Evolutionary conservation across 2,797 vertebrate genomes (phyloP).

Genomic region (Streptopelia turtur): DNA sequence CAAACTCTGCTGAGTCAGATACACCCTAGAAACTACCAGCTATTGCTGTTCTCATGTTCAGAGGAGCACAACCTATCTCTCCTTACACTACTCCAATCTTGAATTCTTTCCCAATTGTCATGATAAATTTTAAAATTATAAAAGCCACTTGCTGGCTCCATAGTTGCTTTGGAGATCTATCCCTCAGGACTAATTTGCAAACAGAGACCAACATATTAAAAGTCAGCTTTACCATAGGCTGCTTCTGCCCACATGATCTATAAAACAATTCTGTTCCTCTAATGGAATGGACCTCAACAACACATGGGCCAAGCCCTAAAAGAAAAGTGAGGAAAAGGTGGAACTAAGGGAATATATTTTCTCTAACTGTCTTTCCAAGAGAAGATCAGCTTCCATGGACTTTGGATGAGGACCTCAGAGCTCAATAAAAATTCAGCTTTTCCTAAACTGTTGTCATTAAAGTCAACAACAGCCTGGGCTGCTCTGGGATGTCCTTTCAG

Average conservation of each 20-base stretch:
- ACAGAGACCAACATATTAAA: neutral
- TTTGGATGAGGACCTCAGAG: neutral
- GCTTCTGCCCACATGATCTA: neutral
- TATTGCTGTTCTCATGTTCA: neutral
- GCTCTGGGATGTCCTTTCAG: neutral
- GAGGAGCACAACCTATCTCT: neutral
- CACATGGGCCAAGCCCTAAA: neutral
- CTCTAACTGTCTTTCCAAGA: neutral
- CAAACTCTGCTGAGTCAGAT: neutral
- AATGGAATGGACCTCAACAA: neutral
- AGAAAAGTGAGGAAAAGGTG: neutral
- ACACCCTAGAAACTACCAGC: neutral
- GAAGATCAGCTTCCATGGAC: neutral
- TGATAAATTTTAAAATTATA: neutral
- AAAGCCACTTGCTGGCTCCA: neutral
- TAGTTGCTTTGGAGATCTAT: neutral
- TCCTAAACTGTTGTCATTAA: neutral
- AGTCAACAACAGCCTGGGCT: neutral
- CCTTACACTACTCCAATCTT: neutral
- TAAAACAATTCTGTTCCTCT: neutral
- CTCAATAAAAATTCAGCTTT: neutral
- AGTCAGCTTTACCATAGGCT: neutral
- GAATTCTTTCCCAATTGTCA: neutral
- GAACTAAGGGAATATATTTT: neutral
- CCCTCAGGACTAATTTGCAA: neutral